Conservation (phyloP, 2,888 invertebrate species). For the Yponomeuta cagnagella region DNA sequence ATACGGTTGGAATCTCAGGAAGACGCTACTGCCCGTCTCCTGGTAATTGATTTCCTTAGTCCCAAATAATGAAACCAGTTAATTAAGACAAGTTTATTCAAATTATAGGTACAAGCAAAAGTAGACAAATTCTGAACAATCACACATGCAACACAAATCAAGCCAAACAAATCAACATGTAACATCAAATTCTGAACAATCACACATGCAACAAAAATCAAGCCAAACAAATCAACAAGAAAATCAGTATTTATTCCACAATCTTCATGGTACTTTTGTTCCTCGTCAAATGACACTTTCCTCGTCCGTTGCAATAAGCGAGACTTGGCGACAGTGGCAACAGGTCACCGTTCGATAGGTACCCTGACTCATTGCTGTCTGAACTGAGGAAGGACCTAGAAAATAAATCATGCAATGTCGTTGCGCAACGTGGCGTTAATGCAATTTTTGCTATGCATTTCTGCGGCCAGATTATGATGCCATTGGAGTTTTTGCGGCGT, state of each 20-base stretch:
- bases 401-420: conserved; percentile 25
- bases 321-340: conserved; percentile 25
- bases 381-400: conserved; percentile 39
- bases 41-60: no score
- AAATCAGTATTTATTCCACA: conserved; percentile 21
- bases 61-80: no score
- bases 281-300: conserved; percentile 38
- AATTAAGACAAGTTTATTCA: no score
- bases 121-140: not conserved
- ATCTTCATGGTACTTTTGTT: conserved; percentile 30
- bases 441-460: no score
- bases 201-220: not conserved
- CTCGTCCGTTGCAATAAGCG: conserved; percentile 41
- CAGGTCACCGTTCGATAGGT: conserved; percentile 32
- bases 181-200: not conserved
- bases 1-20: no score
- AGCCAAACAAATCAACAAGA: not conserved
- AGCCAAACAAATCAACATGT: not conserved
- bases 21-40: no score
- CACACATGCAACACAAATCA: not conserved
- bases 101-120: no score
- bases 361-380: conserved; percentile 46
- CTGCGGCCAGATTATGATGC: no score
- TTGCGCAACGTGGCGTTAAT: not conserved
- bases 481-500: no score